Evolutionary conservation across 2,797 vertebrate species (phyloP).

Genomic region (Ctenopoma kingsleyae): DNA sequence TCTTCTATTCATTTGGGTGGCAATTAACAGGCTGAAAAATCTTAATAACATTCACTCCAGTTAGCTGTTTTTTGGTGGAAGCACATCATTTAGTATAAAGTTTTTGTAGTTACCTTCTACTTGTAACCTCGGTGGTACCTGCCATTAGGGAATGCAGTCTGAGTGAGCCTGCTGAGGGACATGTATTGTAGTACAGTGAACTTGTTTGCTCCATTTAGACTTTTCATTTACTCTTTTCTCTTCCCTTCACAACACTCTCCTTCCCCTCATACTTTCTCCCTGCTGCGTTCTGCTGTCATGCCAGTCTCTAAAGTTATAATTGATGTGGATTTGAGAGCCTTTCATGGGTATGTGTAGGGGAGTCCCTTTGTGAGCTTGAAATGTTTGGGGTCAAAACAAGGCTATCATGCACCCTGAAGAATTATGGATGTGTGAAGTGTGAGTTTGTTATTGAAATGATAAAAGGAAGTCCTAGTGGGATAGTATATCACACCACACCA

Average conservation of each 20-base stretch:
- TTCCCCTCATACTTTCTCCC: conserved; percentile 41
- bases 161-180: conserved; percentile 2
- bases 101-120: background rate
- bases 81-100: background rate
- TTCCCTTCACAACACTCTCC: conserved; percentile 10
- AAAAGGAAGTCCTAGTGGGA: conserved; percentile 62
- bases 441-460: conserved; percentile 75
- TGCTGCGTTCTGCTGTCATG: conserved; percentile 61
- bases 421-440: conserved; percentile 69
- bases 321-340: conserved; percentile 62
- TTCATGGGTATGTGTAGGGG: conserved; percentile 60
- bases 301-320: conserved; percentile 70
- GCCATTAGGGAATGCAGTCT: conserved; percentile 10
- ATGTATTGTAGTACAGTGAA: conserved; percentile 34
- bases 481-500: conserved; percentile 41
- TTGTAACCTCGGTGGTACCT: conserved; percentile 4
- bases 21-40: background rate
- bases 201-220: conserved; percentile 46
- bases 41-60: background rate
- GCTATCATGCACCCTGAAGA: conserved; percentile 71
- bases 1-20: background rate
- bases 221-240: conserved; percentile 37
- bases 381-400: conserved; percentile 73
- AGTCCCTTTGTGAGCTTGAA: conserved; percentile 64
- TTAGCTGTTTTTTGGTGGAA: background rate